Base-by-base conservation (phyloP, 2,797 vertebrate genomes). In the Phrynocephalus vlangalii region DNA sequence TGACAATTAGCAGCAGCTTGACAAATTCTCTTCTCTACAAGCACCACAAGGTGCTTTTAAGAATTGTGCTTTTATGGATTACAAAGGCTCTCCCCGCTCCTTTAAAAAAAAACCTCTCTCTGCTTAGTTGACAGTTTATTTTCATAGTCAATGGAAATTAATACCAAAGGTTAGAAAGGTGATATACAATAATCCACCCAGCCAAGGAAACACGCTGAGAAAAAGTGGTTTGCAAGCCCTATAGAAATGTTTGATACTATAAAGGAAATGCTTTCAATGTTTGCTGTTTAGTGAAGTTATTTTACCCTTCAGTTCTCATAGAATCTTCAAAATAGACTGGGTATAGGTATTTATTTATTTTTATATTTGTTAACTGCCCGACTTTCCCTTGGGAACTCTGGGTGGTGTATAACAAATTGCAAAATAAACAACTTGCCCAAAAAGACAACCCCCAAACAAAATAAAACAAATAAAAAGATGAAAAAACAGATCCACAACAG, bases 131-230 rank as follows among this genome's bases (percentile, higher is more conserved):
- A 93, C 85, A 90, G 91, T 85, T 93, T 88, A 90, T 94, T 90
- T 91, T 87, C 89, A 82, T 88, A 91, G 90, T 94, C 93, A 92
- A 92, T 93, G 90, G 93, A 93, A 94, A 95, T 94, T 93, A 93
- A 96, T 95, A 94, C 86, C 92, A 87, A 89, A 93, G 91, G 92
- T 94, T 93, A 93, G 90, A 90, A 90, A 91, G 92, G 89, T 94
- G 93, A 92, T 92, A 91, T n/a, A 89, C 88, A 93, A 91, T 95
- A 95, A 95, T 92, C 93, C 90, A 93, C 26, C 77, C 89, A 94
- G 89, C 79, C 89, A 91, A 78, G 90, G 89, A 93, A 89, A 91
- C 66, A 86, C 79, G 88, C 91, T 94, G 75, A 93, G 90, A 91
- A 86, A 93, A 91, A 91, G 71, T 92, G 89, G 90, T 13, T 77